Evolutionary conservation across 2,797 vertebrate species (phyloP), one percentile per base, ranked within the genome.

Genomic region (Pseudomugil gertrudae): DNA sequence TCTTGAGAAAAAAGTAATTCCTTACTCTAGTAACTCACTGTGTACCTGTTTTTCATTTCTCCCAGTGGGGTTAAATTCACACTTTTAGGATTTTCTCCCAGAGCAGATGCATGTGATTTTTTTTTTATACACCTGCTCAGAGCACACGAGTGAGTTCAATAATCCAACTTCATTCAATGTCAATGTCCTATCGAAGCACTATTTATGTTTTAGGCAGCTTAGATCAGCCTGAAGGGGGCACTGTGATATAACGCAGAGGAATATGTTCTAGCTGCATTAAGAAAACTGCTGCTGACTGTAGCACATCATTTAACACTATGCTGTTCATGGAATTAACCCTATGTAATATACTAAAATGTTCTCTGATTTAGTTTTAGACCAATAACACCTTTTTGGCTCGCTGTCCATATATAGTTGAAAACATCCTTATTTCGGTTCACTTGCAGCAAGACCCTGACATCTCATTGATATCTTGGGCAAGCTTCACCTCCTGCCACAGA

Each of bases 191-290:
- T 57, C 36, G 8, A 5, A n/a, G n/a, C 45, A 50, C 15, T 29
- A 14, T 10, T 23, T 14, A 3, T 19, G n/a, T 51, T 55, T 7
- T 13, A 17, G 3, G 32, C 27, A 51, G 4, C 61, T 58, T 19
- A 1, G 1, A 65, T 29, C 35, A 15, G 4, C 79, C 91, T 87
- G 57, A 61, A 74, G 91, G 85, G 84, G 92, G 90, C 88, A 60
- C 78, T 90, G 81, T 83, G 69, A 63, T 57, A 26, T 57, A 62
- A 79, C 36, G 23, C 24, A 63, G 52, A 21, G 32, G 23, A 15
- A n/a, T n/a, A 27, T 67, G 23, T 57, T 47, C 47, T 8, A 62
- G 24, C 48, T 71, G 64, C 56, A 78, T 53, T 55, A 69, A 56
- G 30, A 53, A 59, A 11, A 27, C 38, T 51, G 43, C 24, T 59